Base-by-base conservation (phyloP, 2,797 vertebrate species). In the Clarias pachynema region DNA sequence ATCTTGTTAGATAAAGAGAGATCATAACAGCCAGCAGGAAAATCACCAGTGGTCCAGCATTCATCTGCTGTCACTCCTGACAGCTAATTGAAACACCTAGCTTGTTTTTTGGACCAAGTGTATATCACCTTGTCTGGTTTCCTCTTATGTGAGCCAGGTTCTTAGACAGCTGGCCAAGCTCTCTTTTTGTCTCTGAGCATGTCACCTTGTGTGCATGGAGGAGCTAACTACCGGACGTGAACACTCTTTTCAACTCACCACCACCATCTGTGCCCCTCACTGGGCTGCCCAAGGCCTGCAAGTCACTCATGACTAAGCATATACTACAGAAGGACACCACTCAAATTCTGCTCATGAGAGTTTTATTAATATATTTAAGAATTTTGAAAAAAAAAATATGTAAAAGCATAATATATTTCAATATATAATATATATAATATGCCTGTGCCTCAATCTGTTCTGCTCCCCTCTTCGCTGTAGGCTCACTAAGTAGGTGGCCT, bases 191-290 rank as follows among this genome's bases (percentile, higher is more conserved):
- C 77, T 70, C 60, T 16, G 57, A 74, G 40, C 20, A 81, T 79
- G 78, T 86, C 73, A 79, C 73, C 65, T 34, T 63, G 44, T 62
- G 68, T 82, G 16, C 44, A 24, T 81, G 31, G 70, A 78, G 81
- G 65, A 87, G 81, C 62, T 87, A 86, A 86, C 72, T 83, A 87
- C 75, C 82, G 79, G 78, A 85, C 59, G 59, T 81, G 72, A 89
- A 89, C 84, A 86, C 88, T 62, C 37, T 74, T 81, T 86, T 81
- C 83, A 60, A 78, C n/a, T 49, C 81, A 87, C 87, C 88, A 79
- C 18, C 81, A 83, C 93, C 94, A 94, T 94, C 94, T 94, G 95
- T 88, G 90, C 84, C 91, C 90, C 90, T 94, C 93, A 94, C 93
- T 92, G 93, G 94, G 92, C 91, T 90, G 93, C 92, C 92, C 88